These are phyloP conservation scores for Vandiemenella viatica DNA, from an alignment of 2,888 invertebrate genomes.

Conservation along the genomic window DNA sequence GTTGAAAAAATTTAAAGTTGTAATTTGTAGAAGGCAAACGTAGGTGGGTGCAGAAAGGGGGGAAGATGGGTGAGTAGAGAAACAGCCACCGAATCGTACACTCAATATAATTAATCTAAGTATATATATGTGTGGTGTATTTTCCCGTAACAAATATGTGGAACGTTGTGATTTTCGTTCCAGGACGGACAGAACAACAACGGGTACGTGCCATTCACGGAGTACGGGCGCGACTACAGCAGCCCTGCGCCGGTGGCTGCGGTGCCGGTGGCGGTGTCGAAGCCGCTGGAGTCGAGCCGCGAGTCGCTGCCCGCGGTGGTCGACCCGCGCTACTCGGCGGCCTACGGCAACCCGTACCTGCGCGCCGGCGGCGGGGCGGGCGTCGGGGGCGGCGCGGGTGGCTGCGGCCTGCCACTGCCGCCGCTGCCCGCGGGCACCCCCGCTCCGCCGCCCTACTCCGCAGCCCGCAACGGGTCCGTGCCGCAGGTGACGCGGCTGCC, in stretches of 20 bases:
- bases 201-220: constrained; percentile 76
- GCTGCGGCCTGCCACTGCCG: constrained; percentile 39
- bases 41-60: too few species aligned
- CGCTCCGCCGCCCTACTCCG: constrained; percentile 20
- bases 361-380: constrained; percentile 45
- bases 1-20: too few species aligned
- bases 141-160: too few species aligned
- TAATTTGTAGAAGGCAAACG: too few species aligned
- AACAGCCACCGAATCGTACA: too few species aligned
- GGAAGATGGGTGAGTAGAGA: too few species aligned
- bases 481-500: constrained; percentile 38
- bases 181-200: constrained; percentile 71
- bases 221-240: constrained; percentile 77
- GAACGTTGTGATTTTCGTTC: constrained; percentile 18
- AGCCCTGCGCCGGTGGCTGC: constrained; percentile 53
- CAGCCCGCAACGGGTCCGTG: constrained; percentile 30
- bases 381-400: too few species aligned
- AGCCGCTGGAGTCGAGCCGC: constrained; percentile 28
- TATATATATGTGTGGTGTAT: too few species aligned
- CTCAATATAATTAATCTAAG: too few species aligned
- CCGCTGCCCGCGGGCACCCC: constrained; percentile 42
- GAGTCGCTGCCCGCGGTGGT: constrained; percentile 35
- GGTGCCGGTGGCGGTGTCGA: too few species aligned
- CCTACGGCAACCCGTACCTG: constrained; percentile 72
- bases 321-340: constrained; percentile 76